A percentile compares a stretch with the other conserved stretches of the same genome.
Conservation (phyloP, 1,140 invertebrate genomes). For the Halesus radiatus region DNA sequence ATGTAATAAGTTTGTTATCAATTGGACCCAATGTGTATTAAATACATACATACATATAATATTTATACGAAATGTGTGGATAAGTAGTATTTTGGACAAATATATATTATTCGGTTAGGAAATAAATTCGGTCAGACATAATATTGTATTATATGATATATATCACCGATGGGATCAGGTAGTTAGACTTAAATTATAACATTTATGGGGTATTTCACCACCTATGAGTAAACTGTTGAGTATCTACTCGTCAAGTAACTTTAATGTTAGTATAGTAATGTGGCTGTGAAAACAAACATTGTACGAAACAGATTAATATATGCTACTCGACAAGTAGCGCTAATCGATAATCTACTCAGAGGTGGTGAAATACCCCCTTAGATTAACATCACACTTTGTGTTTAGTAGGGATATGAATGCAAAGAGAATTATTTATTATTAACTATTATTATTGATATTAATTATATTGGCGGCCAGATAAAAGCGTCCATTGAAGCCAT, state of each 20-base stretch:
- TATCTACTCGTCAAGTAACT: too few species aligned
- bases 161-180: not conserved
- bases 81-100: not conserved
- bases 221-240: too few species aligned
- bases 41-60: not conserved
- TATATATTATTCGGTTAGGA: not conserved
- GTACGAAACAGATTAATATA: too few species aligned
- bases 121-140: not conserved
- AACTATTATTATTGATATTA: constrained; percentile 13
- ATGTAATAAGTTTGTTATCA: constrained; percentile 18
- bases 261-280: too few species aligned
- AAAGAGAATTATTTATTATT: constrained; percentile 1
- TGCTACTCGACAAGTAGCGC: too few species aligned
- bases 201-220: not conserved
- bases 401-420: constrained; percentile 10
- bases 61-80: not conserved
- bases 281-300: too few species aligned
- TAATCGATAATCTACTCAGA: too few species aligned
- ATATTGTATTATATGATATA: too few species aligned
- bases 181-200: constrained; percentile 8
- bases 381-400: constrained; percentile 16
- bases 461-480: not conserved
- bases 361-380: too few species aligned
- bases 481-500: not conserved
- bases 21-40: constrained; percentile 28